Base-by-base conservation (phyloP, 2,888 invertebrate genomes). In the Rhorus exstirpatorius region DNA sequence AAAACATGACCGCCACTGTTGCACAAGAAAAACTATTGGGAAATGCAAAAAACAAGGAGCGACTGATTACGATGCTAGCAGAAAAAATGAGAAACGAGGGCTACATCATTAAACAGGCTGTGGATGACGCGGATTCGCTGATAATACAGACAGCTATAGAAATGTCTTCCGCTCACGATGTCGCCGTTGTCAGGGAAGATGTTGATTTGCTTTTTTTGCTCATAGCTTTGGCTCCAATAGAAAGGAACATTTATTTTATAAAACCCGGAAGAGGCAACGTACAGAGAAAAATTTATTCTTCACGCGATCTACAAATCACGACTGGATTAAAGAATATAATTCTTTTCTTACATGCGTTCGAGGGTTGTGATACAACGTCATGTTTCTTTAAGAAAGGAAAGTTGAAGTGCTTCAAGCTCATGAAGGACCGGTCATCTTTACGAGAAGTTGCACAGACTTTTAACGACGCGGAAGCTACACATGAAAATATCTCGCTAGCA, bases 301-400 rank as follows among this genome's bases (percentile, higher is more conserved):
- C 31, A 2, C 31, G 31, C 31, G 31, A 6, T 3, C 6, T 31
- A 31, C 31, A 31, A 31, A 31, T 6, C 31, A 31, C 2, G 6
- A 31, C 31, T 6, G 6, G 6, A 31, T 31, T 55, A 53, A 3
- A n/a, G 24, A 49, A 26, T 14, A 31, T 26, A 26, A 83, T 88
- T 51, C 61, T 86, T 35, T 87, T 87, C 71, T 41, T 75, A 3
- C 87, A 87, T 77, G 85, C 86, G 12, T 65, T 67, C 41, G 63
- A n/a, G 14, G 65, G 65, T 14, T 75, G 75, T 53, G 51, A 65
- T 19, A 65, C 75, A 8, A 75, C 65, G n/a, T 87, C 86, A 35
- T 82, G 83, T 24, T 72, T 85, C 82, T 86, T 81, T 21, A 74
- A 60, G 17, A 31, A 31, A 31, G 31, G 31, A 31, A 31, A 31